Base-by-base conservation (phyloP, 2,888 invertebrate species). In the Trachelus troglodyta region DNA sequence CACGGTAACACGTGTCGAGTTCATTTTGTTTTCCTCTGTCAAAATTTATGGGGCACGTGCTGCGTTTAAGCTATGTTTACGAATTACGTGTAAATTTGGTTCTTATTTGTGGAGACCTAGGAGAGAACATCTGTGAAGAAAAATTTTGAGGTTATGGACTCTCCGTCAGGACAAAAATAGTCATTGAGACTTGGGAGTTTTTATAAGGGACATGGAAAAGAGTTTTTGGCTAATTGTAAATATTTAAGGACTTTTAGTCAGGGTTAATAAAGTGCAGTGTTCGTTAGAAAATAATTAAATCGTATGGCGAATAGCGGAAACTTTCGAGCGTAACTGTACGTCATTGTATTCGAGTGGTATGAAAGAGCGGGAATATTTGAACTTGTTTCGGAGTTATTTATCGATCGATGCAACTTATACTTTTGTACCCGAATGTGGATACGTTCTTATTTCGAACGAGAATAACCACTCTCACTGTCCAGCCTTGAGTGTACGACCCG, bases 401-500 rank as follows among this genome's bases (percentile, higher is more conserved):
- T 56, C 23, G 56, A 15, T 56, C 23, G 56, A 23, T 23, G 9
- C 23, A 9, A 9, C 23, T 9, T 9, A 9, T 9, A 56, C 23
- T 9, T 23, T 56, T 56, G 9, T 23, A 23, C 0, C 56, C 23
- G 56, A 56, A 56, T 56, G 56, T 23, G 23, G 23, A 56, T 56
- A 23, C 23, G 56, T 56, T 56, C 56, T 56, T 56, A 56, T 23
- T 56, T 71, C 15, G 71, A 71, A 71, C 71, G 81, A 82, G 81
- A 83, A 79, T 83, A 69, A 81, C 81, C 83, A 87, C 89, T 89
- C 89, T 90, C 87, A 83, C 86, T 87, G 85, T 85, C 85, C 71
- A 34, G 34, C 71, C 56, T 56, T 56, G 31, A 31, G n/a, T 71
- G 33, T 71, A 71, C 71, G 71, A 34, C 31, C 12, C 71, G 71